Conservation (phyloP, 2,113 vertebrate genomes). For the Phalacrocorax pelagicus region DNA sequence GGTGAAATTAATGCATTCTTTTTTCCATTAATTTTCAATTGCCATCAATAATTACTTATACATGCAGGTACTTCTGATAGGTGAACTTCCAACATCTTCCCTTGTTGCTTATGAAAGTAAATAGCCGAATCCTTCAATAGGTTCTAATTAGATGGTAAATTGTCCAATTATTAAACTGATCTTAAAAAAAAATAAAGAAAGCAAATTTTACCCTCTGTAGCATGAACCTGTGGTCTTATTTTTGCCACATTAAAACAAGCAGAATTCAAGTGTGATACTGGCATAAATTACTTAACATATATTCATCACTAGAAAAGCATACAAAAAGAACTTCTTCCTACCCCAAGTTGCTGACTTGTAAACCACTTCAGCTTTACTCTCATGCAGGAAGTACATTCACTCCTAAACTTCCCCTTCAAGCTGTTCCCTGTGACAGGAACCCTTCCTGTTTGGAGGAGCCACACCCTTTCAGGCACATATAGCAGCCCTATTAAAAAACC, state of each 20-base stretch:
- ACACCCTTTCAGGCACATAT: not conserved
- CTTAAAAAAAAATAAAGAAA: not conserved
- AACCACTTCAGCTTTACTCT: not conserved
- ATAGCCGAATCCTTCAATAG: not conserved
- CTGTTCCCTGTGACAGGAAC: not conserved
- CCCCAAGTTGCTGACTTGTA: not conserved
- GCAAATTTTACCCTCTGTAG: not conserved
- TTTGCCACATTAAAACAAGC: not conserved
- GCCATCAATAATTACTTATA: not conserved
- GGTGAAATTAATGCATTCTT: not conserved
- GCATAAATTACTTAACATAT: not conserved
- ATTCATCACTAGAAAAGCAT: not conserved
- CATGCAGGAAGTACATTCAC: not conserved
- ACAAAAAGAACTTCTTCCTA: not conserved
- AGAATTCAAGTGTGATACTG: not conserved
- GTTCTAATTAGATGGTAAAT: not conserved
- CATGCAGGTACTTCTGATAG: accelerated
- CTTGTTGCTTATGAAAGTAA: not conserved
- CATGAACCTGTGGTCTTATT: not conserved
- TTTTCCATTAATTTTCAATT: not conserved
- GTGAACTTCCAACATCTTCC: not conserved
- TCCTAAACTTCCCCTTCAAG: not conserved
- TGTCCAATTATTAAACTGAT: not conserved
- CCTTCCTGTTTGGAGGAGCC: not conserved
- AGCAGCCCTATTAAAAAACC: not conserved